Base-by-base conservation (phyloP, 2,888 invertebrate genomes). In the Ethmia dodecea region DNA sequence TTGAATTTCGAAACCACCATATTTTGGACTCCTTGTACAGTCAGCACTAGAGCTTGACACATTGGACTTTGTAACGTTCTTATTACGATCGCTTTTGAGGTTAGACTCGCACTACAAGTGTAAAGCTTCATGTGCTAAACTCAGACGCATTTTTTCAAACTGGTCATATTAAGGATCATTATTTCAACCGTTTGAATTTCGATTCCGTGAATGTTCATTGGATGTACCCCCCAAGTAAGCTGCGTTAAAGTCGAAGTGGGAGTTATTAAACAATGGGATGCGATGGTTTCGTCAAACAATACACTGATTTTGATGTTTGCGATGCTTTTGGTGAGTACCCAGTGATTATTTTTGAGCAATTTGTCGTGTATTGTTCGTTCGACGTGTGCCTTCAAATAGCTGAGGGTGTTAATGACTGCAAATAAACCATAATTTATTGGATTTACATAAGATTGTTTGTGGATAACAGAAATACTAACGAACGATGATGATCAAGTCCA, bases 101-200 rank as follows among this genome's bases (percentile, higher is more conserved):
- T n/a, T n/a, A n/a, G n/a, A n/a, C n/a, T n/a, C n/a, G n/a, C n/a
- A n/a, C n/a, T n/a, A n/a, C n/a, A n/a, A n/a, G n/a, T n/a, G n/a
- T n/a, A n/a, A n/a, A n/a, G n/a, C n/a, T n/a, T n/a, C n/a, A n/a
- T n/a, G n/a, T n/a, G n/a, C n/a, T n/a, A n/a, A n/a, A n/a, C 4
- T 11, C 8, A 14, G 2, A 33, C 9, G 37, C 47, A 8, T 36
- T 48, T 35, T 3, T 26, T 3, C 37, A 49, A 27, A 47, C 25
- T 68, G 64, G 75, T 45, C 37, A 35, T 39, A 49, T 62, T 61
- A 66, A 48, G 56, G 53, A 59, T 70, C 68, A 78, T 81, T 80
- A 80, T 73, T 71, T 66, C 70, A 63, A 74, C 55, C 66, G 62
- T 76, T 79, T 73, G 67, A 78, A 78, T 73, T 71, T 63, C 45